A percentile compares a stretch with the other conserved stretches of the same genome.
Evolutionary conservation across 2,113 vertebrate genomes (phyloP).

Genomic region (Brachypodius melanocephalos): DNA sequence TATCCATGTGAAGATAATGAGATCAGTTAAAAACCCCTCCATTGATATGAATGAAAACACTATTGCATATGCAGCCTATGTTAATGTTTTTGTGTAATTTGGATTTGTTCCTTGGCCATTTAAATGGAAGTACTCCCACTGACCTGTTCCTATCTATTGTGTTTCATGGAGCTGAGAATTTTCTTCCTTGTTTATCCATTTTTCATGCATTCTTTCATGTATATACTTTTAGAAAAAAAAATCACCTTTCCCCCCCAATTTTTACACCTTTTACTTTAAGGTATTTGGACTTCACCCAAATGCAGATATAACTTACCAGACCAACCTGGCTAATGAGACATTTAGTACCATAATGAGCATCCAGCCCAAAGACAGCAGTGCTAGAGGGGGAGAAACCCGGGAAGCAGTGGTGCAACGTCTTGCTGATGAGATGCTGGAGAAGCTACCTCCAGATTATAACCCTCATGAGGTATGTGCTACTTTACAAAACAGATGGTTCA

Average conservation of each 20-base stretch:
- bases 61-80: not conserved
- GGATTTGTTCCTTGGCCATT: not conserved
- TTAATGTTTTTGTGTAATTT: not conserved
- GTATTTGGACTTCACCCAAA: constrained; percentile 86
- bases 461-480: constrained; percentile 74
- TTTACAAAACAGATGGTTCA: not conserved
- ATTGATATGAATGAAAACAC: not conserved
- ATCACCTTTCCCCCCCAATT: rapidly evolving
- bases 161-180: not conserved
- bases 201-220: not conserved
- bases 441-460: constrained; percentile 81
- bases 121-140: not conserved
- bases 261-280: constrained; percentile 46
- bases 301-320: constrained; percentile 85
- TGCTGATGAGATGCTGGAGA: constrained; percentile 84
- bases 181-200: not conserved
- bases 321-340: constrained; percentile 81
- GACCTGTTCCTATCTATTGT: not conserved
- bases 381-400: constrained; percentile 76
- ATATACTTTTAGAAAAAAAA: not conserved
- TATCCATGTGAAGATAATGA: not conserved
- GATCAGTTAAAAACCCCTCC: not conserved
- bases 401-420: constrained; percentile 75
- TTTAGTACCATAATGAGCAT: constrained; percentile 82
- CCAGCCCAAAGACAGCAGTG: constrained; percentile 81